Base-by-base conservation (phyloP, 2,797 vertebrate species). In the Gymnoscopelus microlampas region DNA sequence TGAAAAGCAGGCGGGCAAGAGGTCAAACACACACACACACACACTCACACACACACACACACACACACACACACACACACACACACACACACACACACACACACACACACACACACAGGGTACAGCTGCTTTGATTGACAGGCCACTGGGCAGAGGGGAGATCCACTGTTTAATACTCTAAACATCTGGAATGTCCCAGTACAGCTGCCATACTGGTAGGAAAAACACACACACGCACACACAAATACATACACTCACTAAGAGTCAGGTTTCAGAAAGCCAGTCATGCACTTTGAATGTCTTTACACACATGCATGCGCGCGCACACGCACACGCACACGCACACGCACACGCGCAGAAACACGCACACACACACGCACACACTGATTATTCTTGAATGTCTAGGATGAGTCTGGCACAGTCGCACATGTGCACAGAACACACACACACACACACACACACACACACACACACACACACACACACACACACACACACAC, bases 1-100 rank as follows among this genome's bases (percentile, higher is more conserved):
- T 44, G 39, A 44, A 44, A 44, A 69, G 72, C 73, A 68, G 70
- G 23, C 69, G 63, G 72, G 77, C 74, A 79, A 70, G 63, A 79
- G 72, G 39, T 44, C 39, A 44, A 7, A 9, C 2, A 2, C 8
- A 35, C 32, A 35, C 32, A 35, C 32, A 35, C 32, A 35, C 32
- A 35, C n/a, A n/a, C n/a, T n/a, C n/a, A n/a, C n/a, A n/a, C 32
- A 35, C 32, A 35, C 32, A 35, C 32, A 35, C 32, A 35, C 32
- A 35, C 32, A 44, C 39, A 35, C 35, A 35, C 35, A 35, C 35
- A 35, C 35, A 35, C 35, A 35, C 35, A 35, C 35, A 35, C 35
- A 35, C 35, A 39, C 35, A 39, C 49, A 23, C 59, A 29, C 48
- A 57, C 66, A 56, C 61, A 57, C 44, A 57, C 57, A 49, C 53